phyloP scores from a whole-genome alignment of 2,888 invertebrate genomes.

The Drosophila tripunctata region DNA sequence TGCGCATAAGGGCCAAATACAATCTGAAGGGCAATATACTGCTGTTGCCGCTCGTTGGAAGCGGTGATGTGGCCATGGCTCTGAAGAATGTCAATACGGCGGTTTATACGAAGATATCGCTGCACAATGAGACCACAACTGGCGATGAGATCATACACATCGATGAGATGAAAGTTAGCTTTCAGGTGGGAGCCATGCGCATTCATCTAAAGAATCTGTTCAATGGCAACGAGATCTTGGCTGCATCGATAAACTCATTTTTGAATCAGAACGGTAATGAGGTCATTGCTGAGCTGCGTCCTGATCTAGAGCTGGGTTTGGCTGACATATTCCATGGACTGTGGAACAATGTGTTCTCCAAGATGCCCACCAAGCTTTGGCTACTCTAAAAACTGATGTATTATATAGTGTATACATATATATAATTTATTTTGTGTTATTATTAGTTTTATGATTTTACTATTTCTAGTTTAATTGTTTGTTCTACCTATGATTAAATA shows the following conservation, averaged over 20 bases:
- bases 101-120: constrained; percentile 85
- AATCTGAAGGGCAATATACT: constrained; percentile 87
- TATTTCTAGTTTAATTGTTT: constrained; percentile 28
- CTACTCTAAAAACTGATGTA: constrained; percentile 74
- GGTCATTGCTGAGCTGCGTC: constrained; percentile 86
- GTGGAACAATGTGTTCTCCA: constrained; percentile 86
- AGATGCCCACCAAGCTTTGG: constrained; percentile 86
- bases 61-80: constrained; percentile 85
- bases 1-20: constrained; percentile 86
- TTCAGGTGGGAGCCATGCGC: constrained; percentile 85
- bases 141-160: constrained; percentile 84
- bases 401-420: constrained; percentile 39
- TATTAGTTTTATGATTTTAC: constrained; percentile 12
- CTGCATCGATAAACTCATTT: constrained; percentile 86
- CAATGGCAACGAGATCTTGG: constrained; percentile 87
- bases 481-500: constrained; percentile 39
- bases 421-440: constrained; percentile 61
- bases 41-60: constrained; percentile 86
- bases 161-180: constrained; percentile 86
- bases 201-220: constrained; percentile 86
- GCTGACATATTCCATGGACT: constrained; percentile 86
- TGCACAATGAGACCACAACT: constrained; percentile 84
- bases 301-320: constrained; percentile 86
- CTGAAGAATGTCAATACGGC: constrained; percentile 86
- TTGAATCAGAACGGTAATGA: constrained; percentile 87